Evolutionary conservation across 2,797 vertebrate genomes (phyloP), one percentile per base, ranked within the genome.

Genomic region (Coregonus sp.): DNA sequence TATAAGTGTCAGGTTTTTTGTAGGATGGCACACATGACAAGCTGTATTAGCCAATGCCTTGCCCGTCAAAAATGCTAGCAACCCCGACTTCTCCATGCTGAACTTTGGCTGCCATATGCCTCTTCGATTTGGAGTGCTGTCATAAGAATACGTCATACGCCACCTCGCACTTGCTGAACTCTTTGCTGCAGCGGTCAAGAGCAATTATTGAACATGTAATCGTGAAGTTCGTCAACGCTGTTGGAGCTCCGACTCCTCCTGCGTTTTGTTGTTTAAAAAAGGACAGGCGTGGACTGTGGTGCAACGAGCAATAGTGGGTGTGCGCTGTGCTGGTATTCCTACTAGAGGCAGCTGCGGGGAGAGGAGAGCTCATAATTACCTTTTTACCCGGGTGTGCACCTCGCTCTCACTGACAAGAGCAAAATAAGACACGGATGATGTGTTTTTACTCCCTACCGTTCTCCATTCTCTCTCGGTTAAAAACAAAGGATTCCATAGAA

Each of bases 401-500:
- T 56, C 69, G 75, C 70, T 61, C 75, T 40, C 35, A 15, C 52
- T 66, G 33, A 76, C 76, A 47, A 52, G 75, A 47, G 71, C 80
- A 78, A 68, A 75, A 74, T 2, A 72, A 66, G 50, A 25, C 69
- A 31, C 82, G 74, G 80, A 87, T 77, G 71, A 86, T 90, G 87
- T 82, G 83, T 76, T 85, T 88, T 74, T 79, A 82, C 84, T 80
- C 79, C 70, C 70, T 82, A 15, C 76, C 81, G 0, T 81, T 83
- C 81, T 77, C 73, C 80, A 75, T 82, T 61, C 81, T 88, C 69
- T 89, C 84, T 69, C 84, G 86, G 74, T 87, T 88, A 75, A 89
- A 91, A 81, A 68, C 75, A 75, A 77, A 65, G 67, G 56, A 75
- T 72, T 33, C 74, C 37, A 71, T 59, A 73, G 74, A 72, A 72